Base-by-base conservation (phyloP, 2,113 vertebrate species). In the Elaphurus davidianus region DNA sequence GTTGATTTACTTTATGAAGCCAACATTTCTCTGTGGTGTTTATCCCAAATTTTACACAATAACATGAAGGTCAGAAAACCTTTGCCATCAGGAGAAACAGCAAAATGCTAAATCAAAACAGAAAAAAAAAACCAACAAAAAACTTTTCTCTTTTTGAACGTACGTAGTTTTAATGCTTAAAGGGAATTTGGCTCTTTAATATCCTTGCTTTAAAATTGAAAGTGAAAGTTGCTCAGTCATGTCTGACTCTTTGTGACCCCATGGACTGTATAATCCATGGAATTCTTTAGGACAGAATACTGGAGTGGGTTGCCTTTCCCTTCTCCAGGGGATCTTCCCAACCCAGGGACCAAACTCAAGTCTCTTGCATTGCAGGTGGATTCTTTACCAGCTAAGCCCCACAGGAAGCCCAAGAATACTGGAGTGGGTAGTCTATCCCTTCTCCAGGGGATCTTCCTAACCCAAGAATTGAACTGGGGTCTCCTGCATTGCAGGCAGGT, bases 1-100 rank as follows among this genome's bases (percentile, higher is more conserved):
- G 47, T 91, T 57, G 74, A 79, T 84, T 90, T 84, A 85, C 19
- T 91, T 96, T 64, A 79, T n/a, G 40, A 97, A 85, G 83, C 7
- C 36, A 3, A 71, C 36, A 94, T 93, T 90, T 16, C 15, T 62
- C 62, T 76, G 21, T 43, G 6, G 21, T 57, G 47, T 85, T 90
- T 94, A 88, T 50, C 3, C 3, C 33, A 93, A 47, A 81, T 94
- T 97, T 30, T 55, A 67, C 28, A 85, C 7, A 90, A 55, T 90
- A 96, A 79, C 1, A 45, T 67, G 28, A 89, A 92, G 88, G 36
- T 90, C 21, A 82, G 60, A 90, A 93, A 94, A 90, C 0, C 3
- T 57, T 74, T 91, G 36, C 5, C 27, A 55, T 57, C 27, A 86
- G 30, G 15, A 36, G 59, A 82, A 90, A 52, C 11, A 71, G 47